Evolutionary conservation across 2,113 vertebrate genomes (phyloP).

Genomic region (Tringa solitaria): DNA sequence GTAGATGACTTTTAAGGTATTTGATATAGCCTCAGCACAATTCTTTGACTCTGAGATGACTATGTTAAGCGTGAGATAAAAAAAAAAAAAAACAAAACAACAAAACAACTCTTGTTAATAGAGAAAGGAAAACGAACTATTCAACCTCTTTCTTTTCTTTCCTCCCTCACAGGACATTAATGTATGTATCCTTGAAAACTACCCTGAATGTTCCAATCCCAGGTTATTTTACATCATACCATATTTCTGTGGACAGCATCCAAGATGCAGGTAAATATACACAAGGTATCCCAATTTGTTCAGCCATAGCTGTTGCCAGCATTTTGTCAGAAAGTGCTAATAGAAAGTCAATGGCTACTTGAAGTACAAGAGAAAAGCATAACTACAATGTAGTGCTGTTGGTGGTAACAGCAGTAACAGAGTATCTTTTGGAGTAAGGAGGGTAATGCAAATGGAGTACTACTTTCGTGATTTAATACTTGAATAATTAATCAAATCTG

Average conservation of each 20-base stretch:
- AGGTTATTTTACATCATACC: slow-evolving; percentile 98
- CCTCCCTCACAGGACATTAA: slow-evolving; percentile 87
- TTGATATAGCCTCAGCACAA: not conserved
- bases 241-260: slow-evolving; percentile 98
- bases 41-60: not conserved
- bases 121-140: not conserved
- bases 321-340: not conserved
- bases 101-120: not conserved
- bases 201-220: slow-evolving; percentile 96
- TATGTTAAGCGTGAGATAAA: not conserved
- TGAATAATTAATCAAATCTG: not conserved
- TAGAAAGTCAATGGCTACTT: not conserved
- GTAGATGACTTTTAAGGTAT: not conserved
- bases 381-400: not conserved
- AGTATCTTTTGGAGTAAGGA: not conserved
- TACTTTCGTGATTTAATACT: not conserved
- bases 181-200: slow-evolving; percentile 96
- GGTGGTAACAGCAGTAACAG: not conserved
- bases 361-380: not conserved
- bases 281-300: not conserved
- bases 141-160: not conserved
- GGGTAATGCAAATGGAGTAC: not conserved
- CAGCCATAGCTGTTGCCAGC: not conserved
- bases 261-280: slow-evolving; percentile 88
- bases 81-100: not conserved